phyloP scores from a whole-genome alignment of 1,140 invertebrate species.

The Conopomorpha cramerella region DNA sequence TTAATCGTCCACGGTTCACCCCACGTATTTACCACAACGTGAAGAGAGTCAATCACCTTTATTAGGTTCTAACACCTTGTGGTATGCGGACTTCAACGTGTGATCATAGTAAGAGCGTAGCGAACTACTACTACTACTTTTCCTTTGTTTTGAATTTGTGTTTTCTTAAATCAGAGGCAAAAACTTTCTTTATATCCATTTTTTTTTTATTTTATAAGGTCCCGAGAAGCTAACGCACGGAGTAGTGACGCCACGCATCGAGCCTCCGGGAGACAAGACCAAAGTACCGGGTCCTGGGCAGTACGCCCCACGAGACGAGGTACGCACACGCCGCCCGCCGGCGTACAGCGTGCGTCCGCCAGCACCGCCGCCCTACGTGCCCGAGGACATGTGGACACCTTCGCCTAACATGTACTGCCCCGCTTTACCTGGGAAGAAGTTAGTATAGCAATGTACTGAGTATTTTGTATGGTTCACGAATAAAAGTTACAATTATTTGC shows the following conservation, averaged over 20 bases:
- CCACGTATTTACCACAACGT: too few relatives aligned
- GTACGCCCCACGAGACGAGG: constrained; percentile 10
- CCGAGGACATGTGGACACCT: constrained; percentile 33
- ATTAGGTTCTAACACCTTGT: too few relatives aligned
- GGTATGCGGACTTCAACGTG: too few relatives aligned
- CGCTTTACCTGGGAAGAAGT: constrained; percentile 17
- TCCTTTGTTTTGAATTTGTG: too few relatives aligned
- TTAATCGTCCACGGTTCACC: too few relatives aligned
- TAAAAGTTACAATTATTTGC: too few relatives aligned
- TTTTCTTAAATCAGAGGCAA: too few relatives aligned
- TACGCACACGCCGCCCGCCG: constrained; percentile 17
- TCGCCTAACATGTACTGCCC: constrained; percentile 45
- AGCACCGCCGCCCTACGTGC: constrained; percentile 18
- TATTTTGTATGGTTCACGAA: too few relatives aligned
- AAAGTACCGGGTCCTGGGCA: constrained; percentile 22
- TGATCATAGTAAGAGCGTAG: too few relatives aligned
- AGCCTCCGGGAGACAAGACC: constrained; percentile 7
- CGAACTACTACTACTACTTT: too few relatives aligned
- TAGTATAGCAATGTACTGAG: constrained; percentile 1
- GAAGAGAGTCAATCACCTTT: too few relatives aligned
- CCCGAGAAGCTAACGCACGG: constrained; percentile 19
- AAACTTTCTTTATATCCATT: too few relatives aligned
- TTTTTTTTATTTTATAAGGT: constrained; percentile 16
- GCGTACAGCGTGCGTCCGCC: constrained; percentile 19
- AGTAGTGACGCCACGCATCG: constrained; percentile 14